These are phyloP conservation scores for Microcebus lehilahytsara DNA, from an alignment of 2,113 vertebrate species.

Conservation along the genomic window DNA sequence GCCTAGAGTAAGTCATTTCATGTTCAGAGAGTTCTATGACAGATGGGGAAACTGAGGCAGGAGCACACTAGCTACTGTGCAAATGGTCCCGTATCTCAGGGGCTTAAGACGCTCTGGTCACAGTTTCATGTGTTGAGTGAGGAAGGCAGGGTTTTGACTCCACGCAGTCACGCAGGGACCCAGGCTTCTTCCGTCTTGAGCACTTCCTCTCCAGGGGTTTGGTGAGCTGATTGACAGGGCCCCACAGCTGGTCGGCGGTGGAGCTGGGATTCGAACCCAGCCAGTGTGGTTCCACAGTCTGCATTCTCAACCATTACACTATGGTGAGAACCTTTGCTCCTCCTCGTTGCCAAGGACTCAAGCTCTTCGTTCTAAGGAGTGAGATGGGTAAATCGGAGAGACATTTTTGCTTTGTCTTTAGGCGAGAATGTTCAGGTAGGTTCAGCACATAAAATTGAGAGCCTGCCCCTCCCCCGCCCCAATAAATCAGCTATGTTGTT, in stretches of 20 bases:
- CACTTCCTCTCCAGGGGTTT: neutral
- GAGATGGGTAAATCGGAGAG: neutral
- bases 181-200: neutral
- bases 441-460: neutral
- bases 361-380: neutral
- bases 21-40: neutral
- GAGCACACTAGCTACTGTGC: neutral
- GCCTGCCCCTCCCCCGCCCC: no score
- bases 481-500: neutral
- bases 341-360: neutral
- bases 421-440: neutral
- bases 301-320: neutral
- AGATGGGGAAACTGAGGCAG: conserved; percentile 26
- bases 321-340: no score
- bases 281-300: neutral
- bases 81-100: neutral
- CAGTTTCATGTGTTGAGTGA: no score
- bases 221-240: neutral
- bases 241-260: neutral
- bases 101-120: neutral
- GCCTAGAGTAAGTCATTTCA: neutral
- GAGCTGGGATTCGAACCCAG: neutral
- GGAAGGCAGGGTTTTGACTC: neutral
- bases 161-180: neutral
- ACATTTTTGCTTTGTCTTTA: neutral